Percentiles rank a stretch among this genome's conserved stretches.
Conservation (phyloP, 2,888 invertebrate species). For the Beris morrisii region DNA sequence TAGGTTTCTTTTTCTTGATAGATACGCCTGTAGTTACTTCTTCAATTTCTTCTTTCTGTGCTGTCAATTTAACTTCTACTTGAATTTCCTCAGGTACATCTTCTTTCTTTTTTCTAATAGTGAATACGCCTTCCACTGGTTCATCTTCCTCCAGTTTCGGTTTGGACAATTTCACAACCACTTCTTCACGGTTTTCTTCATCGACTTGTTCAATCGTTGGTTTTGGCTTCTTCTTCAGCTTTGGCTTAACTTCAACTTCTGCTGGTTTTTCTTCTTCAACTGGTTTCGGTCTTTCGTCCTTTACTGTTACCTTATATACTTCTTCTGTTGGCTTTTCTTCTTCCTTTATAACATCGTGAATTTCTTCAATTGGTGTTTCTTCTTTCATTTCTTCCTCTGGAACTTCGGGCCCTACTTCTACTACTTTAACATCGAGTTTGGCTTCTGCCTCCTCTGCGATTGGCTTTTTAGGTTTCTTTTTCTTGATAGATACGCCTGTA, state of each 20-base stretch:
- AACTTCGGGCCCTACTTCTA: conserved; percentile 36
- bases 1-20: conserved; percentile 47
- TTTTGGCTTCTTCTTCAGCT: not conserved
- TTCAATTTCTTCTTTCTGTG: conserved; percentile 42
- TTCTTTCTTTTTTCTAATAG: conserved; percentile 37
- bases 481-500: conserved; percentile 45
- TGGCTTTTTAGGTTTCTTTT: conserved; percentile 46
- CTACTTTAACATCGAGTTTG: conserved; percentile 46
- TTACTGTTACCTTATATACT: conserved; percentile 37
- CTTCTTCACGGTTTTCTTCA: conserved; percentile 42
- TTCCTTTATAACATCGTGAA: not conserved
- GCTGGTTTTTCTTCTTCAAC: conserved; percentile 41
- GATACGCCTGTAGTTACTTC: conserved; percentile 44
- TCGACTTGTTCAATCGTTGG: not conserved
- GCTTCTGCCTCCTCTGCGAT: conserved; percentile 46
- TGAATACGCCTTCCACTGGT: not conserved
- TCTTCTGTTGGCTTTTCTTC: not conserved
- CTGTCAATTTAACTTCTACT: conserved; percentile 18
- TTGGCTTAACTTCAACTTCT: conserved; percentile 39
- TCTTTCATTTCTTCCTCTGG: conserved; percentile 40
- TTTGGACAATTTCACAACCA: conserved; percentile 44
- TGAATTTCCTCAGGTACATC: conserved; percentile 24
- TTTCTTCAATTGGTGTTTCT: conserved; percentile 39
- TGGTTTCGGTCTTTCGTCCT: conserved; percentile 48
- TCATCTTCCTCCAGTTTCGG: conserved; percentile 42